Evolutionary conservation across 2,113 vertebrate genomes (phyloP).

Genomic region (Corythornis vintsioides): DNA sequence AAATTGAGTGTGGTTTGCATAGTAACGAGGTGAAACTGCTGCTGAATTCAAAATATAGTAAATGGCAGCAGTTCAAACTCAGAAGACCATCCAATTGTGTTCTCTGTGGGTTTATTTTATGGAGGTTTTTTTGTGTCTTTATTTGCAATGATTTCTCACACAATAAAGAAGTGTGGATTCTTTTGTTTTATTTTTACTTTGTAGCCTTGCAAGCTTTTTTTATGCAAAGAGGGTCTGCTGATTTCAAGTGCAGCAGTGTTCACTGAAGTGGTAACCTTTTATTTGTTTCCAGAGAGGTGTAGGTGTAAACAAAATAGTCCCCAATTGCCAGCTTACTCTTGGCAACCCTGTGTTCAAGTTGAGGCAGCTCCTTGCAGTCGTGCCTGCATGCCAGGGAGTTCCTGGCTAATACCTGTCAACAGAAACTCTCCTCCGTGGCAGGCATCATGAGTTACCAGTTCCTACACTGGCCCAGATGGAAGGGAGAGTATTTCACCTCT

Average conservation of each 20-base stretch:
- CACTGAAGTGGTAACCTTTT: background rate
- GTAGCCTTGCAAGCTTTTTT: background rate
- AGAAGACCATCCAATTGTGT: background rate
- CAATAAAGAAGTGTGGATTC: background rate
- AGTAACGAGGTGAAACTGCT: background rate
- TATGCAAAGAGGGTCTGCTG: background rate
- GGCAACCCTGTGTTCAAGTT: background rate
- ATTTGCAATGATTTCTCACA: background rate
- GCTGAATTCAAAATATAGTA: background rate
- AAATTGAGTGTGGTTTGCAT: background rate
- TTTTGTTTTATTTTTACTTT: background rate
- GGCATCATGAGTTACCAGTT: background rate
- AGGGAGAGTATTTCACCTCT: background rate
- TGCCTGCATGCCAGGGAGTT: background rate
- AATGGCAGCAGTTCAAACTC: background rate
- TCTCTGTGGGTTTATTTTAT: background rate
- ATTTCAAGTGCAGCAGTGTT: background rate
- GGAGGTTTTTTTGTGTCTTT: background rate
- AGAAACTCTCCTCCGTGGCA: background rate
- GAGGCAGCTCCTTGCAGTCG: background rate
- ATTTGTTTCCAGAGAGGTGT: slow-evolving; percentile 9
- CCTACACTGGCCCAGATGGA: background rate
- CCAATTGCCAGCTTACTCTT: background rate
- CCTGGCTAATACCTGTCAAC: background rate
- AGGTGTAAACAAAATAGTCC: slow-evolving; percentile 16